These are phyloP conservation scores for Chaetodon trifasciatus DNA, from an alignment of 2,797 vertebrate genomes.

Conservation along the genomic window DNA sequence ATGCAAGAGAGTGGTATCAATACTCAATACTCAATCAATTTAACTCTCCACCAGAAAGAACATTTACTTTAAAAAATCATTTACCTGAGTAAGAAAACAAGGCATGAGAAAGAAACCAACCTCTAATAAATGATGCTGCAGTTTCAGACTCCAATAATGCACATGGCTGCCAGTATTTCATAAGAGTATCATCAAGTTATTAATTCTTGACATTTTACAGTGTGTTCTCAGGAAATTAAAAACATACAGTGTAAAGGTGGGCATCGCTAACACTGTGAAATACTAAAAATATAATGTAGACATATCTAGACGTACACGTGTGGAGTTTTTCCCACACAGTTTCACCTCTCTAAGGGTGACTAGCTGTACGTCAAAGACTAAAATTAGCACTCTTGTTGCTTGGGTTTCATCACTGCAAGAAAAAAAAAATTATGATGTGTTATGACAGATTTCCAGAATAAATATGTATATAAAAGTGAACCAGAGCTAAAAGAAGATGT, in stretches of 20 bases:
- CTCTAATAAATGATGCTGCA: neutral
- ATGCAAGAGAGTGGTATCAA: neutral
- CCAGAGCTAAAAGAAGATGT: neutral
- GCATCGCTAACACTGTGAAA: neutral
- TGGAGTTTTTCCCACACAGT: slow-evolving; percentile 22
- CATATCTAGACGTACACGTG: slow-evolving; percentile 18
- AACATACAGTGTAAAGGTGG: neutral
- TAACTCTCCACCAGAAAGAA: neutral
- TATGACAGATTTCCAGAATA: slow-evolving; percentile 10
- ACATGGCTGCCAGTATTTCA: neutral
- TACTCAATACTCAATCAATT: neutral
- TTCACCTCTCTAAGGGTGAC: slow-evolving; percentile 12
- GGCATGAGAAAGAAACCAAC: neutral
- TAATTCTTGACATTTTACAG: neutral
- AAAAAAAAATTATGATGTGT: slow-evolving; percentile 5
- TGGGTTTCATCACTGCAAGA: slow-evolving; percentile 15
- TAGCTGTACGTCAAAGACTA: slow-evolving; percentile 25
- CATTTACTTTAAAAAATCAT: neutral
- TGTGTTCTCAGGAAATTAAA: slow-evolving; percentile 1
- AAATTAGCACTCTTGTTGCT: slow-evolving; percentile 7
- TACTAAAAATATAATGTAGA: slow-evolving; percentile 26
- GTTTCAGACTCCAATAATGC: neutral
- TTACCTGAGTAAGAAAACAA: neutral
- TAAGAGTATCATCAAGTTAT: neutral
- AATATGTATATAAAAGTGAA: neutral